Percentiles rank a stretch among this genome's conserved stretches.
phyloP scores from a whole-genome alignment of 2,113 vertebrate species.

The Chitala chitala region DNA sequence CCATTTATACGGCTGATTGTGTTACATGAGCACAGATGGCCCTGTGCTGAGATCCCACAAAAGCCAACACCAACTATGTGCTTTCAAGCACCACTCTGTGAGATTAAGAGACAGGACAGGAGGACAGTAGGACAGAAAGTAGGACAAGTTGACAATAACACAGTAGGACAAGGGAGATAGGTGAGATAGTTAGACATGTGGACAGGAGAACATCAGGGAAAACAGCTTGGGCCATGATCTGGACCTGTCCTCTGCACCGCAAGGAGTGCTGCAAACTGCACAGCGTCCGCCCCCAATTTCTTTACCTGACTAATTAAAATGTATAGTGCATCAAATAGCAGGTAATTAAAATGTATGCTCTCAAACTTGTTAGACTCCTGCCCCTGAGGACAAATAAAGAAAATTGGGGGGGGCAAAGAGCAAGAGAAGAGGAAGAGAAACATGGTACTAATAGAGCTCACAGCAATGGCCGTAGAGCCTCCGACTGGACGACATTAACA shows the following conservation, averaged over 20 bases:
- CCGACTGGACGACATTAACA: neutral
- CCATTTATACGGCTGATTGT: no score
- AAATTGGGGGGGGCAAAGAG: neutral
- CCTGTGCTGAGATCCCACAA: no score
- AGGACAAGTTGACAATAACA: no score
- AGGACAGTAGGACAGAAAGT: no score
- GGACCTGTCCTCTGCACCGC: no score
- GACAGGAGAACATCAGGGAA: neutral
- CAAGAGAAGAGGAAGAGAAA: neutral
- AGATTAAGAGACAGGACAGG: no score
- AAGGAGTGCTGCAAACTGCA: neutral
- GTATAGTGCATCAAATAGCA: neutral
- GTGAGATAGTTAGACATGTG: no score
- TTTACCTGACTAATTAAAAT: neutral
- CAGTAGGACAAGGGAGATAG: no score
- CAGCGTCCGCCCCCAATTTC: neutral
- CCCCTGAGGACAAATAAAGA: neutral
- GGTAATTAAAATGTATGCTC: neutral
- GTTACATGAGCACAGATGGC: no score
- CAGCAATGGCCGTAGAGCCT: neutral
- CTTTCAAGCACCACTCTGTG: no score
- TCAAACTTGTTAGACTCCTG: neutral
- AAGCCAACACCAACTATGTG: no score
- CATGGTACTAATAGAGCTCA: neutral
- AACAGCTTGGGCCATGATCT: no score